Conservation (phyloP, 2,888 invertebrate genomes). For the Tenthredo livida region DNA sequence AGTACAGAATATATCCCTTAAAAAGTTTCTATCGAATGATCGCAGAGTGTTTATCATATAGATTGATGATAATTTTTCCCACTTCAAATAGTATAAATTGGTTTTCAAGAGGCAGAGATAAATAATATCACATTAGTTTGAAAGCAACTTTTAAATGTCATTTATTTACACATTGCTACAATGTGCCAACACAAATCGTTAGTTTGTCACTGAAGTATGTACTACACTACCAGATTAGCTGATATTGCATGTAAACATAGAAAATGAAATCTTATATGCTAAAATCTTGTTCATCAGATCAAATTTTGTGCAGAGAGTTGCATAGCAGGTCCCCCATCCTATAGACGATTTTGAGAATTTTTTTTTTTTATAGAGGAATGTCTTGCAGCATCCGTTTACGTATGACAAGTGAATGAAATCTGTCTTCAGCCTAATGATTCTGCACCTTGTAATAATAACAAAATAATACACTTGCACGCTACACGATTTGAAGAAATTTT, state of each 20-base stretch:
- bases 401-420: conserved; percentile 33
- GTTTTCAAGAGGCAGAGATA: background rate
- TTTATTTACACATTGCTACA: background rate
- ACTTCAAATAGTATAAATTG: background rate
- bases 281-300: background rate
- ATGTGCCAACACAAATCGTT: background rate
- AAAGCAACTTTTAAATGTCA: background rate
- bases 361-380: conserved; percentile 14
- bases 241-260: background rate
- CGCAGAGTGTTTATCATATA: background rate
- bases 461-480: conserved; percentile 45
- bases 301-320: conserved; percentile 20
- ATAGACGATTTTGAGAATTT: background rate
- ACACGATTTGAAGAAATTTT: conserved; percentile 17
- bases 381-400: conserved; percentile 40
- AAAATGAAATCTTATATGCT: background rate
- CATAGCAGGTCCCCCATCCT: background rate
- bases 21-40: background rate
- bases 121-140: background rate
- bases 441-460: conserved; percentile 36
- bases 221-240: background rate
- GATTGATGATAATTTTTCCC: background rate
- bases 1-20: background rate
- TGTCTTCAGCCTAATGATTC: conserved; percentile 47
- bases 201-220: background rate